A percentile compares a stretch with the other conserved stretches of the same genome.
Conservation (phyloP, 2,113 vertebrate species). For the Alectura lathami region DNA sequence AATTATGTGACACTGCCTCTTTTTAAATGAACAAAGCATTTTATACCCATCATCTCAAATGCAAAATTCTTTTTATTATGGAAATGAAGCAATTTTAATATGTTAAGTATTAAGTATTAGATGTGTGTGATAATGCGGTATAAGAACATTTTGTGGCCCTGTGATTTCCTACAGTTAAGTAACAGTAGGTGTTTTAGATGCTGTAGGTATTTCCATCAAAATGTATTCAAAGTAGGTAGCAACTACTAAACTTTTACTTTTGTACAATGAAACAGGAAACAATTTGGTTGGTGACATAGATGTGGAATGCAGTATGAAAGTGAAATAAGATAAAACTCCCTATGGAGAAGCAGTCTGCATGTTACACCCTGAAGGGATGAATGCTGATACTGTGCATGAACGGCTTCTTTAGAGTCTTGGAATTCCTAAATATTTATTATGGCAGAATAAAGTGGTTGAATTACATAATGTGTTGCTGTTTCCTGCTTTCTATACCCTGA, state of each 20-base stretch:
- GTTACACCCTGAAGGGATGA: constrained; percentile 71
- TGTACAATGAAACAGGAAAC: constrained; percentile 73
- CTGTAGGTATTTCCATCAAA: constrained; percentile 54
- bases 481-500: constrained; percentile 70
- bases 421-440: constrained; percentile 80
- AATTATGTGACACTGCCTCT: not conserved
- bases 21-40: not conserved
- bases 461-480: constrained; percentile 72
- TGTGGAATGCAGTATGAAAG: constrained; percentile 71
- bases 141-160: not conserved
- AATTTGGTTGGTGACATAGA: constrained; percentile 74
- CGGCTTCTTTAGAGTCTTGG: constrained; percentile 68
- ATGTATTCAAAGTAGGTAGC: constrained; percentile 63
- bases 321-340: constrained; percentile 76
- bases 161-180: not conserved
- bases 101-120: not conserved
- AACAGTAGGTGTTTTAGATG: constrained; percentile 24
- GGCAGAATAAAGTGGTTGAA: constrained; percentile 70
- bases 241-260: constrained; percentile 59
- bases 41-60: not conserved
- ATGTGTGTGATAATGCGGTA: not conserved
- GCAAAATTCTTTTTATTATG: not conserved
- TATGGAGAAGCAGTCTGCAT: constrained; percentile 58
- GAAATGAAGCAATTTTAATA: constrained; percentile 13
- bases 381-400: constrained; percentile 72